Evolutionary conservation across 2,888 invertebrate species (phyloP).

Genomic region (Tromatobia lineatoria): DNA sequence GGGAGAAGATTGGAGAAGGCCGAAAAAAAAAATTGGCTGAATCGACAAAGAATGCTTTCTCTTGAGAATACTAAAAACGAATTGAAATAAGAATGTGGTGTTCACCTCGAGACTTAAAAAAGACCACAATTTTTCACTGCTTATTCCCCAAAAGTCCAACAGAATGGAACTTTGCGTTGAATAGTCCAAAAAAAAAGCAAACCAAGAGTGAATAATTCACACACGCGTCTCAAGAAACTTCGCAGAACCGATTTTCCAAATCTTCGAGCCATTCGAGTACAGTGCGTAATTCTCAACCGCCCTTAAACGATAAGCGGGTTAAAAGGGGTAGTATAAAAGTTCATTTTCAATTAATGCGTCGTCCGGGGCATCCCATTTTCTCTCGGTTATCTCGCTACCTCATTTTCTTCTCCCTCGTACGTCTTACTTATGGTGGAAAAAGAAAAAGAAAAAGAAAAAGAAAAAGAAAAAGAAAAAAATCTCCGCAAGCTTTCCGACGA

Average conservation of each 20-base stretch:
- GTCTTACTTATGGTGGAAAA: conserved; percentile 28
- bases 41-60: too few species aligned
- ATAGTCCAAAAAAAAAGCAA: not conserved
- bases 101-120: too few species aligned
- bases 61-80: too few species aligned
- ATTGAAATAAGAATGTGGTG: too few species aligned
- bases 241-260: not conserved
- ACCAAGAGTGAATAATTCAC: not conserved
- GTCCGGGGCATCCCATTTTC: not conserved
- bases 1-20: too few species aligned
- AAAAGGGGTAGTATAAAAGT: conserved; percentile 3
- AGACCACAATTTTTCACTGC: too few species aligned
- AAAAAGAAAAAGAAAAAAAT: conserved; percentile 1
- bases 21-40: too few species aligned
- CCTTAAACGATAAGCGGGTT: not conserved
- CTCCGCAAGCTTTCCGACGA: conserved; percentile 15
- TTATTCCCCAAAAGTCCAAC: not conserved
- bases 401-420: conserved; percentile 19
- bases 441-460: not conserved
- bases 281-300: not conserved
- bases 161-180: too few species aligned
- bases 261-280: not conserved
- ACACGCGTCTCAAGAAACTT: not conserved
- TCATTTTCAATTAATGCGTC: conserved; percentile 35
- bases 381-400: not conserved